Percentiles rank a stretch among this genome's conserved stretches.
Evolutionary conservation across 2,797 vertebrate species (phyloP).

Genomic region (Tragopan temminckii): DNA sequence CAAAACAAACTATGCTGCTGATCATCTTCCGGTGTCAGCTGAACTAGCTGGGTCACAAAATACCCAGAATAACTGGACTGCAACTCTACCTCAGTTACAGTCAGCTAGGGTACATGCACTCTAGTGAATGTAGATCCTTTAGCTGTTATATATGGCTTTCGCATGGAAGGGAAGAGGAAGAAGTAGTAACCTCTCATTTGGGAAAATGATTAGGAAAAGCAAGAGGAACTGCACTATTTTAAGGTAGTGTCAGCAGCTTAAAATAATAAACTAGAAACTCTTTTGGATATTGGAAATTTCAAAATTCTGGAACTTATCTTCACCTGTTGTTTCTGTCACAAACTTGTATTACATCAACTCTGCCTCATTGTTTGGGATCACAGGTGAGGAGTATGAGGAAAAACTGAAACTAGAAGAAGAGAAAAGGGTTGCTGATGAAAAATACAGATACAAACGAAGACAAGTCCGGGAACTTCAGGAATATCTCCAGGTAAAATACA

Average conservation of each 20-base stretch:
- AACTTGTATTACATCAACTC: neutral
- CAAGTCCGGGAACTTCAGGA: slow-evolving; percentile 88
- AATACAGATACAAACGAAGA: slow-evolving; percentile 82
- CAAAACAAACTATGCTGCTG: neutral
- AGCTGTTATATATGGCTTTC: neutral
- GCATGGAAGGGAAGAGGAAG: rapidly evolving
- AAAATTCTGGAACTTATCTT: neutral
- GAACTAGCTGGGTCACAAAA: neutral
- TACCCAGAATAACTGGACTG: neutral
- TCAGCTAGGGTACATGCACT: rapidly evolving
- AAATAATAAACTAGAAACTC: neutral
- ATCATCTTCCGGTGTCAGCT: rapidly evolving
- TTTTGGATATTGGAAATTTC: neutral
- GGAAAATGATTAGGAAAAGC: neutral
- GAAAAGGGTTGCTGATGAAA: slow-evolving; percentile 84
- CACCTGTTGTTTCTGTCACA: neutral
- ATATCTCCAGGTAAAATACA: slow-evolving; percentile 86
- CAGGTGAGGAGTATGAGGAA: slow-evolving; percentile 89
- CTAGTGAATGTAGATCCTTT: neutral
- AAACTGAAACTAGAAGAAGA: slow-evolving; percentile 88
- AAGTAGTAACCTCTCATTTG: neutral
- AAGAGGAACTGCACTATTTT: neutral
- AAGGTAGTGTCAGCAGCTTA: neutral
- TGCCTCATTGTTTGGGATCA: slow-evolving; percentile 30
- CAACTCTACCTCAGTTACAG: neutral